phyloP scores from a whole-genome alignment of 1,140 invertebrate species.

The Rhyacophila brunnea region DNA sequence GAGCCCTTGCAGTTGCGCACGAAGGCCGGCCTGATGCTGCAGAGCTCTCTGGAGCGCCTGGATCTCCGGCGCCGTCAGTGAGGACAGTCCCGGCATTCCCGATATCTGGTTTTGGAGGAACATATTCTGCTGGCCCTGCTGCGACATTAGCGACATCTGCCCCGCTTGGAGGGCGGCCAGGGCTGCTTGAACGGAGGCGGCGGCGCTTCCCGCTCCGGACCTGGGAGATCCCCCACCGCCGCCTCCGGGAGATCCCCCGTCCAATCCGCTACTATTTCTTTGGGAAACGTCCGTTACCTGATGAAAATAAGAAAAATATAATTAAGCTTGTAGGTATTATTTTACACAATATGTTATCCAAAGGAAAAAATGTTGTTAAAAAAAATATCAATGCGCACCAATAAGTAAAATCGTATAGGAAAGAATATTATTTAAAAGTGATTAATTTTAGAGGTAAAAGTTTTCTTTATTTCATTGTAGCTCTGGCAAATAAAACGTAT shows the following conservation, averaged over 20 bases:
- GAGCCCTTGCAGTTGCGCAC: slow-evolving; percentile 70
- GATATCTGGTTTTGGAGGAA: slow-evolving; percentile 49
- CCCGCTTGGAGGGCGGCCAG: slow-evolving; percentile 66
- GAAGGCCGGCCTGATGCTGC: slow-evolving; percentile 62
- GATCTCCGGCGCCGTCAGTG: slow-evolving; percentile 60
- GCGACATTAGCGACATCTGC: slow-evolving; percentile 41
- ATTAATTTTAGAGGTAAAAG: too few relatives aligned
- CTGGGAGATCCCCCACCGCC: slow-evolving; percentile 53
- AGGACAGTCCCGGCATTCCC: slow-evolving; percentile 52
- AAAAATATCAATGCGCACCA: too few relatives aligned
- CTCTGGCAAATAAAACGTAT: too few relatives aligned
- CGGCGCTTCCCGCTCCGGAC: slow-evolving; percentile 52
- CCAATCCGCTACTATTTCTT: slow-evolving; percentile 52
- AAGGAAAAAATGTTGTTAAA: too few relatives aligned
- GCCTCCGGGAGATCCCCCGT: slow-evolving; percentile 39
- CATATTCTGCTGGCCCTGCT: slow-evolving; percentile 35
- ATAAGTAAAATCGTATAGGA: too few relatives aligned
- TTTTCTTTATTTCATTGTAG: too few relatives aligned
- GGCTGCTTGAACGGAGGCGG: slow-evolving; percentile 57
- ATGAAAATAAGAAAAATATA: slow-evolving; percentile 33
- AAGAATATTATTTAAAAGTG: too few relatives aligned
- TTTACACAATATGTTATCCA: too few relatives aligned
- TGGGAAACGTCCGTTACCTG: slow-evolving; percentile 57
- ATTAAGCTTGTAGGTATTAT: too few relatives aligned
- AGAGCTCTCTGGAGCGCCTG: slow-evolving; percentile 64